phyloP scores from a whole-genome alignment of 2,113 vertebrate genomes.

The Otus sunia region DNA sequence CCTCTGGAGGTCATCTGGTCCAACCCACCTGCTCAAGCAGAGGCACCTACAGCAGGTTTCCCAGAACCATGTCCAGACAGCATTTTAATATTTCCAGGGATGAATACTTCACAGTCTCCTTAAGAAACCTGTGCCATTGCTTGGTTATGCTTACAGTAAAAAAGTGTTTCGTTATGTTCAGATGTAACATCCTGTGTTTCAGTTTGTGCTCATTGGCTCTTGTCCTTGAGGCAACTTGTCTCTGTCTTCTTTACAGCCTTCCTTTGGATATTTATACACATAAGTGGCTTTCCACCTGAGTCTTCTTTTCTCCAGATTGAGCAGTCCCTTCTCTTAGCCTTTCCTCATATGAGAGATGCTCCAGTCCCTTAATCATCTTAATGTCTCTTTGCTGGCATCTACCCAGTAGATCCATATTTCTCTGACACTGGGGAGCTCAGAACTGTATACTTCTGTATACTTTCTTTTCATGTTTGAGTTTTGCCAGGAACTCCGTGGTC shows the following conservation, averaged over 20 bases:
- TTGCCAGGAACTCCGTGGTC: neutral
- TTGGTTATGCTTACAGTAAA: neutral
- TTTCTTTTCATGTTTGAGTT: neutral
- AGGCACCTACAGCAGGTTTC: neutral
- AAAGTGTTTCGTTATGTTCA: neutral
- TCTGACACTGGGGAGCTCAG: neutral
- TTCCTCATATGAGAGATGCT: neutral
- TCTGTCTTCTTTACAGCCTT: neutral
- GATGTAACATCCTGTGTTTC: neutral
- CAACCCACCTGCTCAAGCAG: neutral
- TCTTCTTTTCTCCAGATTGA: neutral
- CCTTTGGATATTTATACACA: neutral
- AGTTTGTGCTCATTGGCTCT: neutral
- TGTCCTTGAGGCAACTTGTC: neutral
- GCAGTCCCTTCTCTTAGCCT: neutral
- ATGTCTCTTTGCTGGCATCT: neutral
- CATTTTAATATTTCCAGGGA: neutral
- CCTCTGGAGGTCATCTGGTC: neutral
- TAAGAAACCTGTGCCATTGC: neutral
- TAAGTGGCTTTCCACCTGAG: neutral
- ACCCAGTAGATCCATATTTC: neutral
- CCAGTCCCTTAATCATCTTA: neutral
- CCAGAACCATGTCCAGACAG: neutral
- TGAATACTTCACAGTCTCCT: neutral
- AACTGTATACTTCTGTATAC: neutral